phyloP scores from a whole-genome alignment of 30 jellyfish, hydroid and myxozoan genomes.

The Rhopilema esculentum region DNA sequence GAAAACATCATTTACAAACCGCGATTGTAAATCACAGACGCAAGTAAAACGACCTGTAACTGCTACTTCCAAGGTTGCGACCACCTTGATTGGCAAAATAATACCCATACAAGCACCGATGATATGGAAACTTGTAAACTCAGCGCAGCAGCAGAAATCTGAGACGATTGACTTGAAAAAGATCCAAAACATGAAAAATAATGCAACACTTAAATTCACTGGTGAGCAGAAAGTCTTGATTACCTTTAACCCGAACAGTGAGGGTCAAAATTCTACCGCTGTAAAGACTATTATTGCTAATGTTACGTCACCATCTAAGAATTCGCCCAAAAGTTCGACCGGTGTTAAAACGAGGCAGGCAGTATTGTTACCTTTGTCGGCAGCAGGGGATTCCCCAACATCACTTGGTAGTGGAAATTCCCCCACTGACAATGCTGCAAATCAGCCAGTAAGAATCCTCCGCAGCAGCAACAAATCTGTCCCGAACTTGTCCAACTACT shows the following conservation, averaged over 20 bases:
- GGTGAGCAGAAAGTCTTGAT: slow-evolving; percentile 74
- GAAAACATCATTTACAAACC: neutral
- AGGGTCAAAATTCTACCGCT: slow-evolving; percentile 18
- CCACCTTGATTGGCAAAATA: slow-evolving; percentile 57
- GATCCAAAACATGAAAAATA: slow-evolving; percentile 55
- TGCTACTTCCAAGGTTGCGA: slow-evolving; percentile 23
- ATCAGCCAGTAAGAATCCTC: slow-evolving; percentile 46
- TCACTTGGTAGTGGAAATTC: neutral
- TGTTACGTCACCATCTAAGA: slow-evolving; percentile 54
- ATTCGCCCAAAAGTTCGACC: slow-evolving; percentile 53
- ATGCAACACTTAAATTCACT: slow-evolving; percentile 68
- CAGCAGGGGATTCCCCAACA: slow-evolving; percentile 14
- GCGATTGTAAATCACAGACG: slow-evolving; percentile 6
- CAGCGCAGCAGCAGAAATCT: slow-evolving; percentile 32
- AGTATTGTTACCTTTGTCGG: slow-evolving; percentile 51
- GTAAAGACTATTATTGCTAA: slow-evolving; percentile 66
- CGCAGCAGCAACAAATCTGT: slow-evolving; percentile 52
- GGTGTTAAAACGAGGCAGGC: slow-evolving; percentile 69
- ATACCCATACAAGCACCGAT: slow-evolving; percentile 68
- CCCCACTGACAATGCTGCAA: neutral
- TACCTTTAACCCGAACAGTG: slow-evolving; percentile 44
- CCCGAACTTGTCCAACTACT: slow-evolving; percentile 31
- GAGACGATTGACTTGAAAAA: slow-evolving; percentile 23
- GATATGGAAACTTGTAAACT: slow-evolving; percentile 74
- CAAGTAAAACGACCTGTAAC: slow-evolving; percentile 31